Base-by-base conservation (phyloP, 2,797 vertebrate genomes). In the Notolepis coatsorum region DNA sequence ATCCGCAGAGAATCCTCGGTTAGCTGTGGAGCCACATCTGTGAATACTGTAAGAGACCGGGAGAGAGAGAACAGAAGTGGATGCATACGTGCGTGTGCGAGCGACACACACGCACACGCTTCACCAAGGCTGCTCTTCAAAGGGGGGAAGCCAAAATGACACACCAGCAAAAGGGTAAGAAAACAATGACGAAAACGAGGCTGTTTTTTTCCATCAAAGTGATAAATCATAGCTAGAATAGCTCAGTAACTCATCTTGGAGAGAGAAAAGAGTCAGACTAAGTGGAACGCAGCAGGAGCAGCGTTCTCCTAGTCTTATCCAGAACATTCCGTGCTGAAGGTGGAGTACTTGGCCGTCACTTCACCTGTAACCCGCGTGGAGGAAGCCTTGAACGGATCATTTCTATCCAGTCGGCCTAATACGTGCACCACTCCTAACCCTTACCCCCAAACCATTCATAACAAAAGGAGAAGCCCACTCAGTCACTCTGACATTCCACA, bases 161-260 rank as follows among this genome's bases (percentile, higher is more conserved):
- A 17, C 18, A 62, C 66, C 25, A 50, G 52, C 35, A 61, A 66
- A 70, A 49, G 23, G 39, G 56, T 48, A 53, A 51, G 56, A 77
- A 75, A 82, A 75, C 51, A 67, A n/a, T 70, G 64, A 67, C 2
- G 23, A n/a, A n/a, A n/a, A n/a, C 2, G 47, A 59, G 60, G 23
- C 65, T 48, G 13, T 4, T 70, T 78, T 65, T 65, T 50, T 52
- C 1, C 2, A 3, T n/a, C 3, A 7, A 13, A 41, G 60, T 18
- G 71, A 76, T 83, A 84, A 85, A 87, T 84, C 75, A 54, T 1
- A 42, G 67, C 65, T 71, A 75, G 60, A 67, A 83, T 82, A 63
- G 58, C 49, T 38, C 20, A 70, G 77, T 79, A 81, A 79, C 27
- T 84, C 68, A 61, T 59, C 6, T 48, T 54, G 47, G 25, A 67